Percentiles rank a stretch among this genome's conserved stretches.
phyloP scores from a whole-genome alignment of 2,797 vertebrate genomes.

The Gila robusta region DNA sequence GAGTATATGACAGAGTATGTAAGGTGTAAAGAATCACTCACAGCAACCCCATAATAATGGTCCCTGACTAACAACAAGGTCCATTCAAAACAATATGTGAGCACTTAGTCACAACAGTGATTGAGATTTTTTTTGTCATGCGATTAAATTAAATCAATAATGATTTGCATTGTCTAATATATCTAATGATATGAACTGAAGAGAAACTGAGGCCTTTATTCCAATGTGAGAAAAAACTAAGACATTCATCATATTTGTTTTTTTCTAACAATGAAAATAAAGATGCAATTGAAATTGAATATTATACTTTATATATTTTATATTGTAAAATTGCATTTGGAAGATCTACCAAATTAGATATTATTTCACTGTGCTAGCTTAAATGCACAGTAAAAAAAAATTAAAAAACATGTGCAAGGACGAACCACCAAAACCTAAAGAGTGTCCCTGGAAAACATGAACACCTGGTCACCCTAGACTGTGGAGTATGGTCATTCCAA shows the following conservation, averaged over 20 bases:
- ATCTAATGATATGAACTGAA: too few species aligned
- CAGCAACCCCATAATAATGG: not conserved
- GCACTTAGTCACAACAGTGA: not conserved
- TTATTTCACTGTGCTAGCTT: not conserved
- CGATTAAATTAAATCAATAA: not conserved
- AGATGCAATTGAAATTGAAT: not conserved
- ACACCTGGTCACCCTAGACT: not conserved
- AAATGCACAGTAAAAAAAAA: not conserved
- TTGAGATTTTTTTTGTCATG: not conserved
- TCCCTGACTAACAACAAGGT: not conserved
- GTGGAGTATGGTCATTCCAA: not conserved
- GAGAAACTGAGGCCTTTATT: too few species aligned
- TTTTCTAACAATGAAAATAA: not conserved
- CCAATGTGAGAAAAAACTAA: too few species aligned
- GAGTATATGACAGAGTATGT: not conserved
- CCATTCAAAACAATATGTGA: not conserved
- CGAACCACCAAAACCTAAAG: not conserved
- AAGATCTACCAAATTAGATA: not conserved
- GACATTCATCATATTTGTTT: not conserved
- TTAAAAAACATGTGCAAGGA: not conserved
- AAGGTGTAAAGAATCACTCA: not conserved
- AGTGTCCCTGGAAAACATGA: not conserved
- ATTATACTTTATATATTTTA: not conserved
- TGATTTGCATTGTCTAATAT: not conserved
- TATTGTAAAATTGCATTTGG: not conserved